phyloP scores from a whole-genome alignment of 1,140 invertebrate genomes.

The Hesperophylax magnus region DNA sequence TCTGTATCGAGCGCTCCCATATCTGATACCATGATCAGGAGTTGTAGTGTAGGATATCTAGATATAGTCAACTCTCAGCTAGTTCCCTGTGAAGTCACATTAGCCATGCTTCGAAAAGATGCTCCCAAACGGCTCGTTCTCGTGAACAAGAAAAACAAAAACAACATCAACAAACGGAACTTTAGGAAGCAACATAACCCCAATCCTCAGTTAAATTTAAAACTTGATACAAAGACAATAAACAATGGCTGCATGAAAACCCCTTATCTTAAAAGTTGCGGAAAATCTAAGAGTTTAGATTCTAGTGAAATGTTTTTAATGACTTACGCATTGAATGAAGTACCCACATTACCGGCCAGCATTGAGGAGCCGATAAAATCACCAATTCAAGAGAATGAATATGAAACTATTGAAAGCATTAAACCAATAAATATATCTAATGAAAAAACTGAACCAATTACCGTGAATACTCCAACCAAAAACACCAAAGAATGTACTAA shows the following conservation, averaged over 20 bases:
- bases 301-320: constrained; percentile 81
- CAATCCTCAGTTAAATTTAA: constrained; percentile 55
- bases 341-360: constrained; percentile 57
- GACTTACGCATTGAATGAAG: constrained; percentile 64
- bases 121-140: constrained; percentile 82
- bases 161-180: constrained; percentile 66
- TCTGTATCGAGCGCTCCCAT: constrained; percentile 63
- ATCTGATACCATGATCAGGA: constrained; percentile 82
- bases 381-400: constrained; percentile 56
- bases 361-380: constrained; percentile 62
- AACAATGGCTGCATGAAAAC: constrained; percentile 39
- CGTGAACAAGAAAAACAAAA: constrained; percentile 76
- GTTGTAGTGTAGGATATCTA: constrained; percentile 88
- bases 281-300: constrained; percentile 87
- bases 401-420: constrained; percentile 59
- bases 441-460: constrained; percentile 45
- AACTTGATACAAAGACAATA: constrained; percentile 56
- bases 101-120: constrained; percentile 79
- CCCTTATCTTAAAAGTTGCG: constrained; percentile 79
- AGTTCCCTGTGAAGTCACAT: constrained; percentile 80
- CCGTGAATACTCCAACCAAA: constrained; percentile 45
- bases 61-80: constrained; percentile 83
- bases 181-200: constrained; percentile 60
- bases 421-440: constrained; percentile 40
- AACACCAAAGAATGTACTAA: constrained; percentile 60